Conservation (phyloP, 1,140 invertebrate species). For the Phenacoccus solenopsis region DNA sequence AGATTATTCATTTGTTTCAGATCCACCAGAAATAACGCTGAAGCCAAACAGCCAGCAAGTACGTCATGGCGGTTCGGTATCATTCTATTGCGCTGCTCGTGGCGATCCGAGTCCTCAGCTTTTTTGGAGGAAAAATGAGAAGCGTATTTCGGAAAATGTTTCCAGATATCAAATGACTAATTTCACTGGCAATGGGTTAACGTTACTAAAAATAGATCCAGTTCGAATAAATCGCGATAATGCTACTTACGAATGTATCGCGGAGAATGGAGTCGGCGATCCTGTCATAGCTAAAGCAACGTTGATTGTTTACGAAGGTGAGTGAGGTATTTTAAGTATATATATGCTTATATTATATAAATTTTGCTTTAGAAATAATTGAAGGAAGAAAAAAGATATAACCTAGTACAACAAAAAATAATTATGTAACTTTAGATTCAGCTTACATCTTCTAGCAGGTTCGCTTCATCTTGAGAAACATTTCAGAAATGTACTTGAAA, state of each 20-base stretch:
- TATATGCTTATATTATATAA: too few relatives aligned
- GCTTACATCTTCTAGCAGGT: too few relatives aligned
- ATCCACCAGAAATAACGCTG: conserved; percentile 80
- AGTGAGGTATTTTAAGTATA: too few relatives aligned
- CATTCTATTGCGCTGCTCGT: conserved; percentile 85
- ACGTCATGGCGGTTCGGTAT: conserved; percentile 75
- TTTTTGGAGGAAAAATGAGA: conserved; percentile 81
- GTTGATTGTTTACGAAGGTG: conserved; percentile 78
- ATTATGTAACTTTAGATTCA: too few relatives aligned
- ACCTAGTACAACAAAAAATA: too few relatives aligned
- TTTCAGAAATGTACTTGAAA: too few relatives aligned
- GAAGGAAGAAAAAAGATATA: too few relatives aligned
- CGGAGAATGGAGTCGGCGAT: conserved; percentile 91
- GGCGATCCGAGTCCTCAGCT: conserved; percentile 80
- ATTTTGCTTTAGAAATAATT: too few relatives aligned
- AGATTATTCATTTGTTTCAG: conserved; percentile 37
- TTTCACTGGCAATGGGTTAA: conserved; percentile 42
- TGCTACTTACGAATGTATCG: conserved; percentile 86
- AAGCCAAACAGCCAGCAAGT: conserved; percentile 77
- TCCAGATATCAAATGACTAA: conserved; percentile 56
- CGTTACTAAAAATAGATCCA: conserved; percentile 77
- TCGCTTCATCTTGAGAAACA: too few relatives aligned
- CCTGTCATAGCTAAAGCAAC: conserved; percentile 77
- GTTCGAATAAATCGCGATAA: conserved; percentile 70
- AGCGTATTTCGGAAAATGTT: conserved; percentile 61